Evolutionary conservation across 2,888 invertebrate species (phyloP).

Genomic region (Candidula unifasciata): DNA sequence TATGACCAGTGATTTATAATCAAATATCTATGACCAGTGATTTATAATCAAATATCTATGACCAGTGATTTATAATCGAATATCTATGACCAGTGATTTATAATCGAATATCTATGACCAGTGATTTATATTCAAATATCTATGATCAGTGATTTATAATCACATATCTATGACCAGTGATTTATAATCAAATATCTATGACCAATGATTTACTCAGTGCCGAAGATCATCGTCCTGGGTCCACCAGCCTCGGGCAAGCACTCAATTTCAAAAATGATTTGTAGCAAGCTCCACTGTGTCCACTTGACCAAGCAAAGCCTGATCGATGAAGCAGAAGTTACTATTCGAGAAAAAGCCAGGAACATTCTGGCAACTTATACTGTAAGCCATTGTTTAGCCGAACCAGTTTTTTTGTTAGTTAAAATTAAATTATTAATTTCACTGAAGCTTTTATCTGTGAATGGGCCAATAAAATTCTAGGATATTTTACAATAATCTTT

Average conservation of each 20-base stretch:
- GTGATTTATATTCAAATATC: neutral
- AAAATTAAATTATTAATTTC: too few relatives aligned
- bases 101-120: too few relatives aligned
- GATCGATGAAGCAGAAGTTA: constrained; percentile 71
- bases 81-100: neutral
- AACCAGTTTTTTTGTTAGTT: neutral
- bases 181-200: neutral
- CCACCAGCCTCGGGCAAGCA: constrained; percentile 77
- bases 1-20: neutral
- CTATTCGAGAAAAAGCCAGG: constrained; percentile 52
- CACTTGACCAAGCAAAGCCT: constrained; percentile 73
- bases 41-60: neutral
- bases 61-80: neutral
- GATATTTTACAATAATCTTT: too few relatives aligned
- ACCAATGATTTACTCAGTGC: constrained; percentile 64
- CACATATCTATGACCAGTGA: too few relatives aligned
- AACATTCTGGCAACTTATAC: neutral
- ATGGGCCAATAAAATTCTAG: too few relatives aligned
- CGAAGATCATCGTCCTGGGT: constrained; percentile 76
- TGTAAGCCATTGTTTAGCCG: neutral
- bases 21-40: too few relatives aligned
- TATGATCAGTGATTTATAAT: neutral
- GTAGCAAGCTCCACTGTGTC: constrained; percentile 71
- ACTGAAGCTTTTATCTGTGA: too few relatives aligned
- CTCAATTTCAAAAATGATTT: constrained; percentile 75